Conservation (phyloP, 2,888 invertebrate genomes). For the Myopa testacea region DNA sequence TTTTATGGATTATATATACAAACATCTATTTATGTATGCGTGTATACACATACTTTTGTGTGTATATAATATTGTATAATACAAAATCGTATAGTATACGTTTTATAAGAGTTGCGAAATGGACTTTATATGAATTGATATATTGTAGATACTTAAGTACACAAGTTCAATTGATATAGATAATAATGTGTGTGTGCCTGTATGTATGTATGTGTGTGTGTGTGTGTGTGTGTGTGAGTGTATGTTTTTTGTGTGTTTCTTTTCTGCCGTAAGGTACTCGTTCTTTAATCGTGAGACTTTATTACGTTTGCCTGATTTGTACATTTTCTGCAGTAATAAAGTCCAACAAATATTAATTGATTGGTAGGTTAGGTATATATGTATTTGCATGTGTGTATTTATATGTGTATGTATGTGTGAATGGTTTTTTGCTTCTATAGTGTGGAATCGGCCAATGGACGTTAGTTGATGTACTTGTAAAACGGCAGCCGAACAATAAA, state of each 20-base stretch:
- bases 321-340: constrained; percentile 41
- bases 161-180: constrained; percentile 9
- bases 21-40: background rate
- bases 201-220: constrained; percentile 2
- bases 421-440: too few species aligned
- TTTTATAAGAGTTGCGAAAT: background rate
- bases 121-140: constrained; percentile 16
- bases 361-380: constrained; percentile 61
- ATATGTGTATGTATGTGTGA: background rate
- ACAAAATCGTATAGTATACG: constrained; percentile 23
- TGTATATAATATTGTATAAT: constrained; percentile 31
- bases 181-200: background rate
- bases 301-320: constrained; percentile 36
- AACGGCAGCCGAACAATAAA: too few species aligned
- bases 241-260: constrained; percentile 17
- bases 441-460: too few species aligned
- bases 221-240: constrained; percentile 2
- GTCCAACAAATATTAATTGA: constrained; percentile 65
- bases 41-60: constrained; percentile 30
- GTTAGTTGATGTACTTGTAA: too few species aligned
- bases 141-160: constrained; percentile 3
- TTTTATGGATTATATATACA: background rate
- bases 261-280: constrained; percentile 41
- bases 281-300: constrained; percentile 41
- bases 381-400: constrained; percentile 44